Conservation (phyloP, 1,140 invertebrate species). For the Cyrtorhinus lividipennis region DNA sequence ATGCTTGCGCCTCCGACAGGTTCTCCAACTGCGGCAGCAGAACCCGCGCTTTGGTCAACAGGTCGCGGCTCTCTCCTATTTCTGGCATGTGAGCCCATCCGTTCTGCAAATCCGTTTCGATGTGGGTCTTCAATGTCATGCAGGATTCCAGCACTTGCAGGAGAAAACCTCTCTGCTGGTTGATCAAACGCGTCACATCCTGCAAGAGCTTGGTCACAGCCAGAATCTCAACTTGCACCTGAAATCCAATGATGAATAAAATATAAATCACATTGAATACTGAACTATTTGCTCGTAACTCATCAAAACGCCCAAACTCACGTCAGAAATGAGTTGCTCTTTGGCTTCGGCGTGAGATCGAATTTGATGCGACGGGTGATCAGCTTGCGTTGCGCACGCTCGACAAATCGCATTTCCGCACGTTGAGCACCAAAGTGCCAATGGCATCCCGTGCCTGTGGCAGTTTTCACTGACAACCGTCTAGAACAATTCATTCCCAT, state of each 20-base stretch:
- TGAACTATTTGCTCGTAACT: too few relatives aligned
- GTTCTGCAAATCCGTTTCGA: conserved; percentile 52
- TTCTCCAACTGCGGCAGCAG: conserved; percentile 40
- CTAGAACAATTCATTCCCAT: conserved; percentile 12
- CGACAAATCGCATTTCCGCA: conserved; percentile 48
- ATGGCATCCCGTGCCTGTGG: conserved; percentile 53
- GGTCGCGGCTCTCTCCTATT: conserved; percentile 45
- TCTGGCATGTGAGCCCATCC: conserved; percentile 45
- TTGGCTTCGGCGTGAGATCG: conserved; percentile 50
- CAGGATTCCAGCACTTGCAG: conserved; percentile 57
- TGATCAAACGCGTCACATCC: conserved; percentile 46
- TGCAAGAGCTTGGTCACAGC: conserved; percentile 39
- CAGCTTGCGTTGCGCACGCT: conserved; percentile 45
- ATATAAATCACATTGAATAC: too few relatives aligned
- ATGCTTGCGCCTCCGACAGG: conserved; percentile 38
- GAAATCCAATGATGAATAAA: conserved; percentile 4
- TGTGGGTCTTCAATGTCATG: conserved; percentile 52
- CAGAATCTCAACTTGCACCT: conserved; percentile 37
- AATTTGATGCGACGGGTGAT: conserved; percentile 48
- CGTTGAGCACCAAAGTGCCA: conserved; percentile 53
- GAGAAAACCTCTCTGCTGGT: conserved; percentile 51
- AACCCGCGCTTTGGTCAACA: conserved; percentile 41
- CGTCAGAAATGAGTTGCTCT: conserved; percentile 46
- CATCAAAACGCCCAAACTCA: conserved; percentile 29
- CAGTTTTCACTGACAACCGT: conserved; percentile 40